phyloP scores from a whole-genome alignment of 2,113 vertebrate species.

The Sporophila hypoxantha region DNA sequence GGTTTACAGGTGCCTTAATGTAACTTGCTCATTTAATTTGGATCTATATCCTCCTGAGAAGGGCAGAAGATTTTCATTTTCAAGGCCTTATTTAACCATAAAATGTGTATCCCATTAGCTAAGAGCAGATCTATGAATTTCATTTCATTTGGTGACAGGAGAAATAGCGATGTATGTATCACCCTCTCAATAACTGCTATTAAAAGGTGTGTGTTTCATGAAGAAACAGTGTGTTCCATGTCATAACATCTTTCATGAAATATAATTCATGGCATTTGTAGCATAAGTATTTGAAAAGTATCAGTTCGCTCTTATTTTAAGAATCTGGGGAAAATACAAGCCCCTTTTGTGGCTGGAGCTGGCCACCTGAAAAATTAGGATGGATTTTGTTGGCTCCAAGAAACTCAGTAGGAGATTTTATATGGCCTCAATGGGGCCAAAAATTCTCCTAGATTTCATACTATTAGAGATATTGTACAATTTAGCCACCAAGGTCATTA shows the following conservation, averaged over 20 bases:
- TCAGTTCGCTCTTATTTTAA: background rate
- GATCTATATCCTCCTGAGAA: constrained; percentile 30
- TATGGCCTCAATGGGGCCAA: background rate
- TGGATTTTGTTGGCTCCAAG: background rate
- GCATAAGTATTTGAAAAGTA: background rate
- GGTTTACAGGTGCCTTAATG: constrained; percentile 31
- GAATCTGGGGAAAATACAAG: background rate
- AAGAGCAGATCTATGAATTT: constrained; percentile 38
- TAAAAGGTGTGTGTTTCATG: constrained; percentile 9
- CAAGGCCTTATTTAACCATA: constrained; percentile 44
- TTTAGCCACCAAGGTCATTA: constrained; percentile 18
- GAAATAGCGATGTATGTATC: background rate
- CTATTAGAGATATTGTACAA: background rate
- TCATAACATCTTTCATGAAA: background rate
- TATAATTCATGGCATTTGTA: background rate
- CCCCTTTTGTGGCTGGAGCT: background rate
- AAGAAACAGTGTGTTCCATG: background rate
- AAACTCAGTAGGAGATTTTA: background rate
- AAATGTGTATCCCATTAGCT: constrained; percentile 1
- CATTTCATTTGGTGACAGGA: constrained; percentile 33
- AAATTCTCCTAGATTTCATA: constrained; percentile 1
- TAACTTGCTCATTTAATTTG: constrained; percentile 34
- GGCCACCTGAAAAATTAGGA: constrained; percentile 31
- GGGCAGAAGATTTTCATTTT: constrained; percentile 46
- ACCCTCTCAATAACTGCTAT: constrained; percentile 5